Conservation (phyloP, 2,113 vertebrate species). For the Corydoras sp. region DNA sequence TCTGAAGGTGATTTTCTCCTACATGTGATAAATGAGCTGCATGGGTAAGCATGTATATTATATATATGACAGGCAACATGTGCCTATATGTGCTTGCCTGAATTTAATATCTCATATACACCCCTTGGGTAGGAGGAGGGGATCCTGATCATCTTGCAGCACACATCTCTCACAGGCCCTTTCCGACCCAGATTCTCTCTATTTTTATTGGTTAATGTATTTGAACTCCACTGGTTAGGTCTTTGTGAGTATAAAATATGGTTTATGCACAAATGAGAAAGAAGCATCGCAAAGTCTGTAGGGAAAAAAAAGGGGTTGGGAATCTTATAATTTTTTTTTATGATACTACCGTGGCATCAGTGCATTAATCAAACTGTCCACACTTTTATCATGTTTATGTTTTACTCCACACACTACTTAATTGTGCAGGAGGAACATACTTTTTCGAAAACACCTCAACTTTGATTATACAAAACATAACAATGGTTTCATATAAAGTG, state of each 20-base stretch:
- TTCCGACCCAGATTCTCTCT: conserved; percentile 6
- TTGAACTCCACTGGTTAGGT: not conserved
- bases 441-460: no score
- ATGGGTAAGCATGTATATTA: conserved; percentile 14
- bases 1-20: conserved; percentile 6
- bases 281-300: no score
- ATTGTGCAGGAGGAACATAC: no score
- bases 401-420: no score
- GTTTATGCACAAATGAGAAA: not conserved
- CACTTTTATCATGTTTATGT: no score
- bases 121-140: conserved; percentile 17
- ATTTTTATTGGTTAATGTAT: conserved; percentile 4
- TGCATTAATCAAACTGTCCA: no score
- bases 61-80: not conserved
- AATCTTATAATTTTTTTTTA: no score
- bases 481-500: no score
- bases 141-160: conserved; percentile 7
- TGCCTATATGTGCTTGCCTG: conserved; percentile 34
- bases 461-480: no score
- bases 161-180: conserved; percentile 1
- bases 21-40: conserved; percentile 27
- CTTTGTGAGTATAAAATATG: not conserved
- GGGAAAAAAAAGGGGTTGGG: no score
- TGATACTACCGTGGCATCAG: no score
- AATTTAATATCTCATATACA: conserved; percentile 31